phyloP scores from a whole-genome alignment of 92 coral and sea anemone species.

The Porites divaricata region DNA sequence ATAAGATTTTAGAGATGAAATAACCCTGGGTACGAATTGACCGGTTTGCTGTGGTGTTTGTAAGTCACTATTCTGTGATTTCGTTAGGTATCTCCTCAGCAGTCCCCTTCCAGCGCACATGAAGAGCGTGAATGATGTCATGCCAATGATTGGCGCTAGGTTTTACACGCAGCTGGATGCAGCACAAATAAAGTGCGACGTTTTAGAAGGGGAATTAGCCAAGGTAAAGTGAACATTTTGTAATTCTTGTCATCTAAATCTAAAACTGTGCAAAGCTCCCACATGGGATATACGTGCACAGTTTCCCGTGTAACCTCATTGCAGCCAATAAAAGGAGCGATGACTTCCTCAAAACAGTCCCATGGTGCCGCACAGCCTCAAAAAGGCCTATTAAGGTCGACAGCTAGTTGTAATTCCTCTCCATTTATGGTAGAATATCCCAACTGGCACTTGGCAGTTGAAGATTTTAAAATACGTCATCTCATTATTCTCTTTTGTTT shows the following conservation, averaged over 20 bases:
- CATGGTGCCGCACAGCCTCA: no score
- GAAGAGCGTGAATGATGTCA: constrained; percentile 97
- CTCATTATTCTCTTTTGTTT: background rate
- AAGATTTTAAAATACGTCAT: no score
- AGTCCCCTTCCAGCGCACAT: constrained; percentile 88
- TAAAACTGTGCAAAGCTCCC: no score
- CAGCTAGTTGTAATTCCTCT: no score
- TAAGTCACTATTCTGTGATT: background rate
- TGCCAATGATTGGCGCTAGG: constrained; percentile 99
- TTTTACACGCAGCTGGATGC: constrained; percentile 99
- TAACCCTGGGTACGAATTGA: no score
- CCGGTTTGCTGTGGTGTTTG: background rate
- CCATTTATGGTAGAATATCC: background rate
- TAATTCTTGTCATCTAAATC: no score
- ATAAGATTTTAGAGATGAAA: no score
- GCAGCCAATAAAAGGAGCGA: no score
- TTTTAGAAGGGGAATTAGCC: constrained; percentile 95
- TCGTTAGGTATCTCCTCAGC: constrained; percentile 84
- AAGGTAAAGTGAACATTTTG: constrained; percentile 61
- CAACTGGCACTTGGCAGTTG: background rate
- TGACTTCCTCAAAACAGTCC: no score
- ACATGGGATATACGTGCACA: no score
- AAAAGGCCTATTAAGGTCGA: no score
- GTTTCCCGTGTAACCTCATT: no score
- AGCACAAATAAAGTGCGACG: constrained; percentile 93